Conservation (phyloP, 64 coral and sea anemone genomes). For the Orbicella faveolata region DNA sequence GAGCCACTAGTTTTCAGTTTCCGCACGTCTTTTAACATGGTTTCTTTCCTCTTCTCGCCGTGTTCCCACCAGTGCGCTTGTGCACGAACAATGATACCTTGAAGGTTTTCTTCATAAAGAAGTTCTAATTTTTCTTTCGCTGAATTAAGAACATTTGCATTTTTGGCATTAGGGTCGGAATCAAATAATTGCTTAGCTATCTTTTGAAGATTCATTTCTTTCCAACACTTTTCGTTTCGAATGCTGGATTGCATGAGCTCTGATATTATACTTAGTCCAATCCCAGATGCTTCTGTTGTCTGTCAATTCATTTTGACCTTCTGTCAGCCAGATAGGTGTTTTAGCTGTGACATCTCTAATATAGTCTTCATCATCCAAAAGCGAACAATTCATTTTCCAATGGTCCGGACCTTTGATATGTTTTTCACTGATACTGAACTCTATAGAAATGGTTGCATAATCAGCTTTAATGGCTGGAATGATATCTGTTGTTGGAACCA, state of each 20-base stretch:
- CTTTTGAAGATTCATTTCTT: background rate
- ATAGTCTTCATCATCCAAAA: background rate
- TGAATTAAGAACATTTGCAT: background rate
- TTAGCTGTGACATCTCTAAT: background rate
- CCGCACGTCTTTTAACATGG: background rate
- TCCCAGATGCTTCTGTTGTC: background rate
- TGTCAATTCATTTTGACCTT: background rate
- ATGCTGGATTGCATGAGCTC: too few relatives aligned
- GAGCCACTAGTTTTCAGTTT: background rate
- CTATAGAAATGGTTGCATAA: background rate
- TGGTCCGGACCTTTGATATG: background rate
- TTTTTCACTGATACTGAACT: background rate
- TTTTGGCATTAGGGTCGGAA: background rate
- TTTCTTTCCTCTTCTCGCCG: constrained; percentile 19
- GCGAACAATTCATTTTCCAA: background rate
- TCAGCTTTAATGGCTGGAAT: background rate
- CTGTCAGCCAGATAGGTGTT: background rate
- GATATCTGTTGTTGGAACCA: background rate
- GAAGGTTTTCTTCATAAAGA: background rate
- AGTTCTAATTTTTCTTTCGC: background rate
- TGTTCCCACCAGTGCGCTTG: background rate
- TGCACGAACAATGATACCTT: background rate
- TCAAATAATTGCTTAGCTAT: background rate
- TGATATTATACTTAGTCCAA: background rate
- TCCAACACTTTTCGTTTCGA: background rate